Base-by-base conservation (phyloP, 2,888 invertebrate genomes). In the Cantharis nigra region DNA sequence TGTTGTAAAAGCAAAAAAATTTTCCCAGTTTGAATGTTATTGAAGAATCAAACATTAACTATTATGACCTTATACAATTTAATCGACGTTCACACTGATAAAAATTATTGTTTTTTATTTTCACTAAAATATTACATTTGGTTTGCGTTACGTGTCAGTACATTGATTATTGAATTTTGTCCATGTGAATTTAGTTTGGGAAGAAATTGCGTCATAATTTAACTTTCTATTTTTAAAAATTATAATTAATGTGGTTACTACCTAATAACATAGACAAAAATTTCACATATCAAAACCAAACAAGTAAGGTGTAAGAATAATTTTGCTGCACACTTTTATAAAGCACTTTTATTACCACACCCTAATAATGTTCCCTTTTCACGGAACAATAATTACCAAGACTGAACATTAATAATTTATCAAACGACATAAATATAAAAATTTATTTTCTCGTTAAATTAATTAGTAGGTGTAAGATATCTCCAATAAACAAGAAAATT, bases 321-420 rank as follows among this genome's bases (percentile, higher is more conserved):
- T 49, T 49, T n/a, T 49, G n/a, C n/a, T n/a, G n/a, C 49, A 49
- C 49, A 49, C n/a, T 49, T 49, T 49, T 49, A 49, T 49, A 49
- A 49, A 49, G n/a, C 49, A 49, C 49, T 49, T 49, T 49, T 49
- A n/a, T 67, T 16, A 67, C 65, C 65, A 67, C 65, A 67, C 65
- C 65, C 65, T 67, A 20, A 49, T 67, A 67, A 67, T 67, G 65
- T 26, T 67, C 65, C 65, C 65, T 23, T 16, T 67, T 67, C 65
- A 67, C 65, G 65, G 20, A 67, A 67, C 65, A 67, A 67, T 67
- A 67, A 67, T 67, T 67, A 67, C 65, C 65, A 67, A 67, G 65
- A 23, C n/a, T 67, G 26, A 23, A n/a, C 65, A 26, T 67, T 23
- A n/a, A 26, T 67, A 67, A 67, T 67, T 67, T 67, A 67, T 67